Base-by-base conservation (phyloP, 2,888 invertebrate genomes). In the Synergus itoensis region DNA sequence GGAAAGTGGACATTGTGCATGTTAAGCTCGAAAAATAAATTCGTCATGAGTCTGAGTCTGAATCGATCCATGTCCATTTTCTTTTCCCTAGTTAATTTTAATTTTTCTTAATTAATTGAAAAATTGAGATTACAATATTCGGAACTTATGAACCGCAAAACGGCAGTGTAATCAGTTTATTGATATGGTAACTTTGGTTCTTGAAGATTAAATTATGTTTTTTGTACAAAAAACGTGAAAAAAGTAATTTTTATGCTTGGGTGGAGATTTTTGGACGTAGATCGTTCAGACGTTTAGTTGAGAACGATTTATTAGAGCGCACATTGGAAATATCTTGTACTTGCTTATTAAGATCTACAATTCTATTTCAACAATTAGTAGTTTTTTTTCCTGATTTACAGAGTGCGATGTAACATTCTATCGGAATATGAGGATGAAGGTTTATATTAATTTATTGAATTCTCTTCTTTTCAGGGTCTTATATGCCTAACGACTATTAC, bases 401-500 rank as follows among this genome's bases (percentile, higher is more conserved):
- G 36, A n/a, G 36, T 53, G 16, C 64, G 53, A 53, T 73, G 36
- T 36, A 73, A 73, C 36, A 73, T 73, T 48, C 9, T 73, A 69
- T 69, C 28, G 36, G 48, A 69, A n/a, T 69, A 69, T 69, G 69
- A 53, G 73, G 53, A 53, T 53, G 73, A 53, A 73, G n/a, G 21
- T 48, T 69, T 16, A 53, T 73, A 36, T 60, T 60, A 60, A 60
- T 21, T 12, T 4, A 60, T 12, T 7, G 18, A n/a, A 60, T 60
- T 60, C 18, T 21, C 18, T 60, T 21, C 8, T 53, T 48, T 73
- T 53, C 48, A 36, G 36, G 53, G 53, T 36, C 73, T 73, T 73
- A 73, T 48, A 48, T 36, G 53, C 16, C 53, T 73, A 73, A 73
- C 73, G 73, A 73, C 53, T 53, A 73, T 73, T 73, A 73, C 69